Evolutionary conservation across 2,797 vertebrate species (phyloP).

Genomic region (Synaphobranchus kaupii): DNA sequence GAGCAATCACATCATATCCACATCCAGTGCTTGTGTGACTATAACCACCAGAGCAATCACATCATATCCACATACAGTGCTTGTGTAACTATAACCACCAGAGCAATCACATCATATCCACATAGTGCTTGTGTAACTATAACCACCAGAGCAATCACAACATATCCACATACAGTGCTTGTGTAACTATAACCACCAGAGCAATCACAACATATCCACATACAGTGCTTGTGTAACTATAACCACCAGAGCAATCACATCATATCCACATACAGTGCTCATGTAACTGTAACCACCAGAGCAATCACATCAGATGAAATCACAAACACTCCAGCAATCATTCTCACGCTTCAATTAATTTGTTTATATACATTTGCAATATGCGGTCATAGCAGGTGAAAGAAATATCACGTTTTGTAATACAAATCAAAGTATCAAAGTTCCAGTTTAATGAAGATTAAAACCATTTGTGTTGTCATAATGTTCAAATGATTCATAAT

Average conservation of each 20-base stretch:
- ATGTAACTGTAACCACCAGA: background rate
- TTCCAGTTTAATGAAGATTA: background rate
- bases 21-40: too few relatives aligned
- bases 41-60: too few relatives aligned
- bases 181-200: too few relatives aligned
- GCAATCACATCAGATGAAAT: background rate
- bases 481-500: background rate
- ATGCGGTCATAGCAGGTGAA: background rate
- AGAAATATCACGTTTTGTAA: background rate
- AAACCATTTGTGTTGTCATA: background rate
- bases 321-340: background rate
- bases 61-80: too few relatives aligned
- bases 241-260: background rate
- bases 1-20: too few relatives aligned
- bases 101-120: too few relatives aligned
- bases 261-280: conserved; percentile 30
- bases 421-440: background rate
- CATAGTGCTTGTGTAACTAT: too few relatives aligned
- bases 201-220: too few relatives aligned
- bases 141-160: too few relatives aligned
- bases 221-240: too few relatives aligned
- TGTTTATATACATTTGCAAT: background rate
- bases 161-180: too few relatives aligned
- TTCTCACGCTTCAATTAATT: background rate
- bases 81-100: too few relatives aligned